These are phyloP conservation scores for Drosophila willistoni DNA, from an alignment of 1,140 invertebrate genomes.

Conservation along the genomic window DNA sequence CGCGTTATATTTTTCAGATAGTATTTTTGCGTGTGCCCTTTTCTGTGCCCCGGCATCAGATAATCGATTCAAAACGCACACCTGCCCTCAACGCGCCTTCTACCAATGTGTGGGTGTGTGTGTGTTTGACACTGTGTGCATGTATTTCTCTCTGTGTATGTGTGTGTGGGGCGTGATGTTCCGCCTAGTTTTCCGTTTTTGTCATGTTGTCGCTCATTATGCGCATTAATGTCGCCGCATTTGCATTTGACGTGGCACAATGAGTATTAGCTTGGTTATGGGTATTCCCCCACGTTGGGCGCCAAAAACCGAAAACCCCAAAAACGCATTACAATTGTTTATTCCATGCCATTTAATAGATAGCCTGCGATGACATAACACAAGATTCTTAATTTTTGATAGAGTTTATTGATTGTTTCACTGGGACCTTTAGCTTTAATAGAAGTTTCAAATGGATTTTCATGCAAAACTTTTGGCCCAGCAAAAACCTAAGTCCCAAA, in stretches of 20 bases:
- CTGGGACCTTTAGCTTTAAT: background rate
- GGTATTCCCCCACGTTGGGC: constrained; percentile 23
- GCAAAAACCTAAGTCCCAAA: no score
- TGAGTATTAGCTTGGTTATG: background rate
- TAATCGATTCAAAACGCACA: constrained; percentile 69
- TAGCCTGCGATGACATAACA: background rate
- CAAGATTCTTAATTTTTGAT: background rate
- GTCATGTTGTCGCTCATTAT: constrained; percentile 61
- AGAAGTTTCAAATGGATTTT: background rate
- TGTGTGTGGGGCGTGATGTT: constrained; percentile 19
- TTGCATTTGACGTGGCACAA: constrained; percentile 35
- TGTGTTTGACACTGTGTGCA: background rate
- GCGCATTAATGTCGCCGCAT: constrained; percentile 63
- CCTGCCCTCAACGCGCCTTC: constrained; percentile 6
- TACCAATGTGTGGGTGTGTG: constrained; percentile 13
- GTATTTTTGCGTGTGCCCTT: constrained; percentile 15
- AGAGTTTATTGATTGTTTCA: background rate
- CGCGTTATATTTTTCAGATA: constrained; percentile 40
- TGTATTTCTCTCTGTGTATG: background rate
- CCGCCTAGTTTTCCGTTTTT: constrained; percentile 14
- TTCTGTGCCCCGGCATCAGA: constrained; percentile 24
- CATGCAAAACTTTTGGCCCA: background rate
- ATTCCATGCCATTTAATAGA: background rate
- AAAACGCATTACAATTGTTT: constrained; percentile 1
- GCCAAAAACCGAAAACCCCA: background rate